Evolutionary conservation across 1,140 invertebrate genomes (phyloP), one percentile per base, ranked within the genome.

Genomic region (Agrypnia vestita): DNA sequence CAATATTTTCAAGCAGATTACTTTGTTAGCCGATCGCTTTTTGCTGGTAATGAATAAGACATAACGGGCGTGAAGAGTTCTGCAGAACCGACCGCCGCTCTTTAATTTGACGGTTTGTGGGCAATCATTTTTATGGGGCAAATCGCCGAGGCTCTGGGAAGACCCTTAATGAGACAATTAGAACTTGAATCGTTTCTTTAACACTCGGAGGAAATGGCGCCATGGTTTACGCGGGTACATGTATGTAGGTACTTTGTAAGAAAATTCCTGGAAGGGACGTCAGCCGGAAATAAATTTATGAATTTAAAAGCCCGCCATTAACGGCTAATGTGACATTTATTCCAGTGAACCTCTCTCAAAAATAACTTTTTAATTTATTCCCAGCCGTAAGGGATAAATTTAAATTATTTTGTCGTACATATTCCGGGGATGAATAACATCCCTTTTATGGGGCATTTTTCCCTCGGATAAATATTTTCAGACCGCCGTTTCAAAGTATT

Each of bases 251-350:
- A 51, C n/a, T 51, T 51, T 51, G 49, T 51, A 51, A 15, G n/a
- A 51, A 12, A 15, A 13, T 15, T 12, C 49, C 49, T 12, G n/a
- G n/a, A 51, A 51, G n/a, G n/a, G 49, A 15, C 11, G 11, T 12
- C 11, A 51, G 49, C 49, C 49, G 11, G n/a, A 51, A 51, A 51
- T 51, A 51, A 13, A 51, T 51, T 51, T 51, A 51, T 51, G 49
- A 51, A 51, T 51, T 51, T 51, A 51, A 51, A 51, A 51, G 49
- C 49, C 49, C 25, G 49, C 49, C 49, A 51, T 51, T 51, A 51
- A 51, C 49, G 49, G n/a, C 11, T 51, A 51, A 51, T 51, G 49
- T 51, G 49, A 51, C 49, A 15, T 51, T 51, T 51, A 51, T 51
- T 51, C 8, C 49, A 1, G 49, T 13, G n/a, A 51, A 51, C n/a